A percentile compares a stretch with the other conserved stretches of the same genome.
Evolutionary conservation across 2,113 vertebrate genomes (phyloP).

Genomic region (Grammomys surdaster): DNA sequence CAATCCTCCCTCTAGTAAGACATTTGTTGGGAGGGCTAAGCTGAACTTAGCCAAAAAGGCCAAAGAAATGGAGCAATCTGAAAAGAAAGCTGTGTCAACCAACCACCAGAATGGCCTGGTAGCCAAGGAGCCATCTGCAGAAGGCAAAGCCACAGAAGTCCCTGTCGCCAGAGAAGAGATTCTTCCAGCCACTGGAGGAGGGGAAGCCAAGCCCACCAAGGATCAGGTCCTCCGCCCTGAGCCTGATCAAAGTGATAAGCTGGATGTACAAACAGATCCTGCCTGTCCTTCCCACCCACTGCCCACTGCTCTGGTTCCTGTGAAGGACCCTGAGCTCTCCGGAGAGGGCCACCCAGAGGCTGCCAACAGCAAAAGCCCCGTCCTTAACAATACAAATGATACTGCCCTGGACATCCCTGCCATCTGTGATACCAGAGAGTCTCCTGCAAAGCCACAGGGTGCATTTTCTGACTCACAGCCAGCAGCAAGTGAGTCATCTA

Average conservation of each 20-base stretch:
- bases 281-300: constrained; percentile 67
- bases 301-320: constrained; percentile 5
- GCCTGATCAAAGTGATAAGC: constrained; percentile 74
- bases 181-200: not conserved
- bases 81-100: constrained; percentile 79
- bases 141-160: constrained; percentile 66
- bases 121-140: constrained; percentile 79
- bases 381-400: constrained; percentile 1
- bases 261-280: constrained; percentile 52
- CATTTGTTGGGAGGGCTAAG: constrained; percentile 89
- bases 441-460: constrained; percentile 45
- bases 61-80: constrained; percentile 84
- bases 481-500: constrained; percentile 50
- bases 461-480: constrained; percentile 61
- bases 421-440: constrained; percentile 11
- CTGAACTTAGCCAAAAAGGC: constrained; percentile 88
- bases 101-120: constrained; percentile 80
- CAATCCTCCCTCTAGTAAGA: constrained; percentile 78
- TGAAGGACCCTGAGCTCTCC: not conserved
- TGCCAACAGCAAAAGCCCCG: not conserved
- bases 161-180: constrained; percentile 67
- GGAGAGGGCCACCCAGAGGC: not conserved
- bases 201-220: not conserved
- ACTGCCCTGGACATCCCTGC: not conserved
- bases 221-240: constrained; percentile 57